Base-by-base conservation (phyloP, 2,888 invertebrate species). In the Bursaphelenchus okinawaensis region DNA sequence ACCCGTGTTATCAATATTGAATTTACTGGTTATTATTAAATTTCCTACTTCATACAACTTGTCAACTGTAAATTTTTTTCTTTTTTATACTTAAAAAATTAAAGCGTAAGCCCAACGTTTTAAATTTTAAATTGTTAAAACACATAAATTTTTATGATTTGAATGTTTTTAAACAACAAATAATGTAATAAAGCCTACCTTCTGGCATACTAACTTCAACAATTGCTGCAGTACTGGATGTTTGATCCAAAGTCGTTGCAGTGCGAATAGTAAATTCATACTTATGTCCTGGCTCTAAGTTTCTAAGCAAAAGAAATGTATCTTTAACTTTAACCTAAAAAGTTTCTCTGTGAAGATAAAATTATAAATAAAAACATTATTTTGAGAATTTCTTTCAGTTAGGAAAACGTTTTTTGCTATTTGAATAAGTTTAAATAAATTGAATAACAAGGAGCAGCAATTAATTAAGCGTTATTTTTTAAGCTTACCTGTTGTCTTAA, bases 21-120 rank as follows among this genome's bases (percentile, higher is more conserved):
- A 81, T 52, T 75, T 73, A 22, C 76, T 76, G 51, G 74, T 73
- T 55, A 81, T 75, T 57, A 81, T 75, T 19, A 81, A 67, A 66
- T 81, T 81, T 27, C 79, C 81, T 19, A 81, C 79, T 66, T 81
- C 81, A 51, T 79, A 78, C 67, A 70, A 78, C 52, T 79, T 77
- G 27, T 75, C 70, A 51, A 75, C 77, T 78, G 67, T 26, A 71
- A 69, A 12, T 60, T 2, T 8, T 28, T 55, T n/a, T n/a, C 9
- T n/a, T n/a, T n/a, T n/a, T n/a, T n/a, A n/a, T n/a, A n/a, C n/a
- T n/a, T n/a, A n/a, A n/a, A n/a, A n/a, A n/a, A n/a, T n/a, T n/a
- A n/a, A n/a, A n/a, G n/a, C n/a, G n/a, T n/a, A n/a, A n/a, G n/a
- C n/a, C n/a, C n/a, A n/a, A n/a, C n/a, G n/a, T 4, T 58, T n/a